Evolutionary conservation across 2,797 vertebrate species (phyloP).

Genomic region (Heterohyrax brucei): DNA sequence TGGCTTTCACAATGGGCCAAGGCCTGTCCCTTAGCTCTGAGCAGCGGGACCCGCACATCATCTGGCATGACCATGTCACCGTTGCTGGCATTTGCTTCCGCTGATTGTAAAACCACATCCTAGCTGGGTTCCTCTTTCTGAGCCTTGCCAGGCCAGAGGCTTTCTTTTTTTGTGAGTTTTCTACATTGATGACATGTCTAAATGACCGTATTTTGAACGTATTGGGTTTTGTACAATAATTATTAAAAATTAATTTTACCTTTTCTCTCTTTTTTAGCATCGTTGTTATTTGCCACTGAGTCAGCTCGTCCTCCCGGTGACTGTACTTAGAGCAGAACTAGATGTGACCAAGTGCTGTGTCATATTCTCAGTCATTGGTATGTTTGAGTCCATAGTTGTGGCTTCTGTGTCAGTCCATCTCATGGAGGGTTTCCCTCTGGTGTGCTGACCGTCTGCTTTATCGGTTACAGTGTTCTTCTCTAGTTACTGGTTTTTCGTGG

Average conservation of each 20-base stretch:
- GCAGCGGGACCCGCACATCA: fast-evolving
- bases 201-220: background rate
- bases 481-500: background rate
- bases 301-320: background rate
- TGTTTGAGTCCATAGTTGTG: background rate
- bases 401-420: background rate
- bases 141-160: slow-evolving; percentile 31
- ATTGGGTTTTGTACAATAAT: background rate
- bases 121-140: slow-evolving; percentile 76
- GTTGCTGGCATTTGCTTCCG: slow-evolving; percentile 39
- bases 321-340: too few relatives aligned
- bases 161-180: background rate
- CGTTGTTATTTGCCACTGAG: background rate
- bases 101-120: slow-evolving; percentile 66
- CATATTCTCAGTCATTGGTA: background rate
- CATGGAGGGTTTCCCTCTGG: background rate
- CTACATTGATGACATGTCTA: background rate
- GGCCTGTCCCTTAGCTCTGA: background rate
- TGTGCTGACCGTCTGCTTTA: background rate
- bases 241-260: background rate
- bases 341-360: background rate
- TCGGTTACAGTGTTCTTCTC: background rate
- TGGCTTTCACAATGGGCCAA: background rate
- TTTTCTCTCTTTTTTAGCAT: background rate
- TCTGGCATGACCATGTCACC: fast-evolving